phyloP scores from a whole-genome alignment of 2,797 vertebrate species.

The Oreochromis mossambicus region DNA sequence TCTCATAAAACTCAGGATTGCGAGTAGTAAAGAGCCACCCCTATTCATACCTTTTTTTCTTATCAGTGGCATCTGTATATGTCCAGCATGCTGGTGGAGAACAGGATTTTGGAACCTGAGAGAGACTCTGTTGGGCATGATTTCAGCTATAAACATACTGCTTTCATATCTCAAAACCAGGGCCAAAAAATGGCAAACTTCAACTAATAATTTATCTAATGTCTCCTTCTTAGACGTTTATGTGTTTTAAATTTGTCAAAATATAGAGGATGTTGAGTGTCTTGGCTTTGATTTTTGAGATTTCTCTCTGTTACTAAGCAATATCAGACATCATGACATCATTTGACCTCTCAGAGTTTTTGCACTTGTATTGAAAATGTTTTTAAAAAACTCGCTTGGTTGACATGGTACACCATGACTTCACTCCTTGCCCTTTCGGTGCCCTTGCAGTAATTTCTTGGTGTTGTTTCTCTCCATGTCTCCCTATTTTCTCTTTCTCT shows the following conservation, averaged over 20 bases:
- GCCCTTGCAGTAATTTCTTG: neutral
- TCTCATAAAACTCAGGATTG: neutral
- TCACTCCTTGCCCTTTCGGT: neutral
- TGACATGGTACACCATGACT: neutral
- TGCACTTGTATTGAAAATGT: neutral
- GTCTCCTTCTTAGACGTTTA: neutral
- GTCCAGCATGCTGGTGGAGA: neutral
- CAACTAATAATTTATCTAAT: neutral
- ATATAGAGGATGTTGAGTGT: neutral
- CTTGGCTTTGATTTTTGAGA: neutral
- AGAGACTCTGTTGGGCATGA: neutral
- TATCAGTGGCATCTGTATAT: neutral
- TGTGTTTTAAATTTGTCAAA: neutral
- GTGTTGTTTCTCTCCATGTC: neutral
- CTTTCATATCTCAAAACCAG: neutral
- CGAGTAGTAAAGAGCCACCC: neutral
- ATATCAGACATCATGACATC: neutral
- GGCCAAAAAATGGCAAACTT: neutral
- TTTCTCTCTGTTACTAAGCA: neutral
- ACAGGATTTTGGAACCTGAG: neutral
- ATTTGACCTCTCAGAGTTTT: neutral
- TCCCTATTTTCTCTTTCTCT: neutral
- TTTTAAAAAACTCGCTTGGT: neutral
- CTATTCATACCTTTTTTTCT: neutral
- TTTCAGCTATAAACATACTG: neutral